Percentiles rank a stretch among this genome's conserved stretches.
Conservation (phyloP, 2,888 invertebrate species). For the Sinotaia quadrata region DNA sequence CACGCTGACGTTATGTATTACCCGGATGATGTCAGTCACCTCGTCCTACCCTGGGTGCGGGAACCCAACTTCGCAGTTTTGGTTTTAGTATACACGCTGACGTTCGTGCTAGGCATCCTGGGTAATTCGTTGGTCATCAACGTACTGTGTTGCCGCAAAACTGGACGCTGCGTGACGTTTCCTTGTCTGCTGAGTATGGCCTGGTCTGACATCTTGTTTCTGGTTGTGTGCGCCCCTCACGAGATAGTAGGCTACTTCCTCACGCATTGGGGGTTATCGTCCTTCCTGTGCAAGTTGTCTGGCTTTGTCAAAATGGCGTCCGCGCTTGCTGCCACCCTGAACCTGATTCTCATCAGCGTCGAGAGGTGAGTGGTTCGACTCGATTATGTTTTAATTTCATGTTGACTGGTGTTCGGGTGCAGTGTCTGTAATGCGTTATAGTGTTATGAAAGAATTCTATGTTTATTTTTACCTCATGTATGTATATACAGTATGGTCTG, state of each 20-base stretch:
- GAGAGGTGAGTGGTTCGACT: conserved; percentile 72
- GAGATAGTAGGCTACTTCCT: conserved; percentile 72
- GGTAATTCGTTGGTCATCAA: conserved; percentile 74
- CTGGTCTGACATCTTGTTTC: conserved; percentile 73
- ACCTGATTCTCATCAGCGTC: conserved; percentile 74
- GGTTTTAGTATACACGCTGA: conserved; percentile 52
- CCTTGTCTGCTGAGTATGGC: conserved; percentile 69
- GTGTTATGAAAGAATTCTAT: too few species aligned
- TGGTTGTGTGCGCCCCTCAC: conserved; percentile 73
- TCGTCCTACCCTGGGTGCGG: conserved; percentile 44
- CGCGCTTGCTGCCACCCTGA: conserved; percentile 74
- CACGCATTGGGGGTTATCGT: conserved; percentile 72
- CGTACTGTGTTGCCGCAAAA: conserved; percentile 72
- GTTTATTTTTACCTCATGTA: too few species aligned
- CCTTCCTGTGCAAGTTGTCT: conserved; percentile 74
- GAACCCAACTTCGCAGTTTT: conserved; percentile 62
- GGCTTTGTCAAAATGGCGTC: conserved; percentile 74
- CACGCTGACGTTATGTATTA: conserved; percentile 38
- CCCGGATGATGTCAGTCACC: conserved; percentile 44
- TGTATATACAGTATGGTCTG: too few species aligned
- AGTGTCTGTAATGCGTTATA: too few species aligned
- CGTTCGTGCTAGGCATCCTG: conserved; percentile 71
- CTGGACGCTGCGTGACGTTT: conserved; percentile 67
- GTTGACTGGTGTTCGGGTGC: background rate
- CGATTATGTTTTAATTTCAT: background rate